Conservation (phyloP, 2,888 invertebrate species). For the Frankliniella fusca region DNA sequence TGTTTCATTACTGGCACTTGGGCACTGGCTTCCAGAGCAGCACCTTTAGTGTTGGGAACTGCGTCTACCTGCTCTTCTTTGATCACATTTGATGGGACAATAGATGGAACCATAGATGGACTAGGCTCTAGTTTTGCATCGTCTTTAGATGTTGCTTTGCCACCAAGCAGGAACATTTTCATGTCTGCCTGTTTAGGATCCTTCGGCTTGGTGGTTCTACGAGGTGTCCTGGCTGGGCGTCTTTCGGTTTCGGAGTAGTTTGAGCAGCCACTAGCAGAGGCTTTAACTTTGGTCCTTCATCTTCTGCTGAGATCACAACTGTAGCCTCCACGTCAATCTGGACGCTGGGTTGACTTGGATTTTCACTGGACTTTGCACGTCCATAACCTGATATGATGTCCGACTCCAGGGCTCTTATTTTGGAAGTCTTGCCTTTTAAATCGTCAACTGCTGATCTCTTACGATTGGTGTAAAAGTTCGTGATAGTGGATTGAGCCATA, state of each 20-base stretch:
- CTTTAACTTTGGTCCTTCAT: not conserved
- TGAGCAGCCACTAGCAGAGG: not conserved
- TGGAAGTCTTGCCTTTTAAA: conserved; percentile 42
- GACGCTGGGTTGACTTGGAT: not conserved
- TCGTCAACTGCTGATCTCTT: conserved; percentile 72
- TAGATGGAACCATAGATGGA: not conserved
- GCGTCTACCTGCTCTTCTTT: not conserved
- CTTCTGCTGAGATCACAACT: not conserved
- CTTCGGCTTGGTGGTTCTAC: not conserved
- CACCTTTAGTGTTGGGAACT: not conserved
- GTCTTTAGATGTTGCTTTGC: not conserved
- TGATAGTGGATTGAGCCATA: conserved; percentile 62
- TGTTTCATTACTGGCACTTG: not conserved
- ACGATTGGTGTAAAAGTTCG: conserved; percentile 69
- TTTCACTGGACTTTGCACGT: not conserved
- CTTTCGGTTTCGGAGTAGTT: not conserved
- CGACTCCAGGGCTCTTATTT: not conserved
- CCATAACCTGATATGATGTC: conserved; percentile 8
- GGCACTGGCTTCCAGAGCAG: not conserved
- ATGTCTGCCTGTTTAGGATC: not conserved
- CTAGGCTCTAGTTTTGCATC: not conserved
- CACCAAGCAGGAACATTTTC: not conserved
- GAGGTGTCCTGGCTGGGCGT: not conserved
- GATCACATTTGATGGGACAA: not conserved
- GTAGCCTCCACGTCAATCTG: not conserved